phyloP scores from a whole-genome alignment of 2,797 vertebrate species.

The Diglossa cyanea region DNA sequence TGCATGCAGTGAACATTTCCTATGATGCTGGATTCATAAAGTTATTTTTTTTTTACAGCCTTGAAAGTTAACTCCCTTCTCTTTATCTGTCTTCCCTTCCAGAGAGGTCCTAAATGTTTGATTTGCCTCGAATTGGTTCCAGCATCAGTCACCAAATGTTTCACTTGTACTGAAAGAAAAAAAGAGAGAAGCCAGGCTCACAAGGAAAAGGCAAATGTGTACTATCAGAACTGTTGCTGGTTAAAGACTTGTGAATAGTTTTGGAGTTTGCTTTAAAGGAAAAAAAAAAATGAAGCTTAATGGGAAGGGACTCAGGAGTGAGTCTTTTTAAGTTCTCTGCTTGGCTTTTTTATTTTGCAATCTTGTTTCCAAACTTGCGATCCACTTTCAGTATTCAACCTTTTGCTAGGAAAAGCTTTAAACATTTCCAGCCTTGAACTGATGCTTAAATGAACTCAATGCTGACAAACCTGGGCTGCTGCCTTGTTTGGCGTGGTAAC shows the following conservation, averaged over 20 bases:
- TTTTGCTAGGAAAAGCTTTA: neutral
- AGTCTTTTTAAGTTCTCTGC: neutral
- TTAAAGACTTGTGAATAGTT: neutral
- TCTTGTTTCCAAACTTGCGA: neutral
- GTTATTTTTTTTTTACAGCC: neutral
- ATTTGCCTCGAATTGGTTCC: constrained; percentile 1
- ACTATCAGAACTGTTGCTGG: neutral
- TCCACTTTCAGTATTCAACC: neutral
- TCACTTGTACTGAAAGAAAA: neutral
- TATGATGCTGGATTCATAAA: neutral
- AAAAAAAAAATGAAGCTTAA: neutral
- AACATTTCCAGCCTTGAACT: neutral
- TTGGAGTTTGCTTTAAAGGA: neutral
- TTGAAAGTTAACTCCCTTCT: neutral
- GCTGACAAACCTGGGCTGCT: neutral
- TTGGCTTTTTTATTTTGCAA: neutral
- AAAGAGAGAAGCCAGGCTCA: neutral
- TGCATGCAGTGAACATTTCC: constrained; percentile 29
- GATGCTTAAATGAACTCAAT: neutral
- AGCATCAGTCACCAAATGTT: neutral
- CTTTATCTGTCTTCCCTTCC: neutral
- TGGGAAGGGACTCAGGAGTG: neutral
- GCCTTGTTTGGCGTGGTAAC: neutral
- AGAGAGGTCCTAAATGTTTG: neutral
- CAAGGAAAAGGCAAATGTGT: neutral